phyloP scores from a whole-genome alignment of 1,140 invertebrate species.

The Drosophila ironensis region DNA sequence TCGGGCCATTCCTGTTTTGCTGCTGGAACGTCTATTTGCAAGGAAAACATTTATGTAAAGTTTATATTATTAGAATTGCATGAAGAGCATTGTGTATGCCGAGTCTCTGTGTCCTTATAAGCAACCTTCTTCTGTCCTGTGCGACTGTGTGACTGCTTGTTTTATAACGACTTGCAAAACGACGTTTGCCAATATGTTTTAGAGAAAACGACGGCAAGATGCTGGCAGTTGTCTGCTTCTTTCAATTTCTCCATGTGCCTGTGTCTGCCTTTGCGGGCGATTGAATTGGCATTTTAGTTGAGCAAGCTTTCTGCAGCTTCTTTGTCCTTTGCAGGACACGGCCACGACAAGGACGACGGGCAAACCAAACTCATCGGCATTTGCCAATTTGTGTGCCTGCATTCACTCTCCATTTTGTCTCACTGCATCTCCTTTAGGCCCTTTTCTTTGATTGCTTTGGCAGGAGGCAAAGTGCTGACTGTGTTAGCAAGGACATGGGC shows the following conservation, averaged over 20 bases:
- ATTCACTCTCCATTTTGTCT: slow-evolving; percentile 9
- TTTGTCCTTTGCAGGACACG: slow-evolving; percentile 24
- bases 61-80: slow-evolving; percentile 73
- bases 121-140: slow-evolving; percentile 6
- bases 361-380: slow-evolving; percentile 16
- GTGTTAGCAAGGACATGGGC: neutral
- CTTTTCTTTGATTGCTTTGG: slow-evolving; percentile 22
- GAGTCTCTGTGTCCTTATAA: slow-evolving; percentile 18
- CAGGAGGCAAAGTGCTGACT: slow-evolving; percentile 22
- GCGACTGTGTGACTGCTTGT: slow-evolving; percentile 58
- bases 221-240: neutral
- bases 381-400: slow-evolving; percentile 50
- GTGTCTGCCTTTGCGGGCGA: slow-evolving; percentile 24
- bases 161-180: slow-evolving; percentile 56
- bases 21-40: slow-evolving; percentile 58
- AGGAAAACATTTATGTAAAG: slow-evolving; percentile 77
- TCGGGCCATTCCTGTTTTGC: slow-evolving; percentile 33
- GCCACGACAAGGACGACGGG: no score
- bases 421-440: slow-evolving; percentile 3
- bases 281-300: slow-evolving; percentile 53
- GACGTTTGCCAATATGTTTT: slow-evolving; percentile 69
- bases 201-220: slow-evolving; percentile 10
- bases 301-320: slow-evolving; percentile 30
- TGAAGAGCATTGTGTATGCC: slow-evolving; percentile 37
- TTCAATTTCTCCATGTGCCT: slow-evolving; percentile 15